Base-by-base conservation (phyloP, 2,888 invertebrate genomes). In the Elegia similella region DNA sequence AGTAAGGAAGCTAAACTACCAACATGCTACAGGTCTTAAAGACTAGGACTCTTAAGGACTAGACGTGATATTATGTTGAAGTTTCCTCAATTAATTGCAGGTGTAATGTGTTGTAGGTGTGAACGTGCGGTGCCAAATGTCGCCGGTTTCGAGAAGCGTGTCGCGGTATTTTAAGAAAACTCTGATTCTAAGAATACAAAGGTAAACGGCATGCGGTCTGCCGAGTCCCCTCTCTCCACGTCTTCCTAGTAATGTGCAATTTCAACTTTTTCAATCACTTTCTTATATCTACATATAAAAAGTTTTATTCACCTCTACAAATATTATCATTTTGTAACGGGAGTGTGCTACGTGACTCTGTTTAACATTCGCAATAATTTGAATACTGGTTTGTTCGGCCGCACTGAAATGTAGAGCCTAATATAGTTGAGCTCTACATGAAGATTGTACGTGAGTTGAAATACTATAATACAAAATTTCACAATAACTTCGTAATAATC, bases 181-280 rank as follows among this genome's bases (percentile, higher is more conserved):
- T 59, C 59, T 46, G 65, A 64, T 72, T 78, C 72, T 62, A 68
- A 75, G 70, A 78, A 78, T 73, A 69, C 62, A 70, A 70, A 77
- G 78, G 76, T 80, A 79, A 80, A 76, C 68, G 81, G 76, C 76
- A 73, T 68, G 66, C 61, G 56, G 38, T 34, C 16, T 34, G 47
- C 12, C 38, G 38, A 15, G 13, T 42, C 15, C 43, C 10, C 38
- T 16, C 12, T 38, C 38, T 38, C 5, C 6, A 12, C 23, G n/a
- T n/a, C 10, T 34, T 38, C 38, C 12, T 12, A 38, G 15, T 50
- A 12, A 46, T 29, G 46, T 23, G 12, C 16, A n/a, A 17, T 15
- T 13, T 46, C 34, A 50, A 16, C 16, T 16, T 17, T 15, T 34
- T 16, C 8, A 34, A 7, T 16, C 34, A 6, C 12, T 34, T 34